Evolutionary conservation across 2,888 invertebrate genomes (phyloP).

Genomic region (Smittia sp.): DNA sequence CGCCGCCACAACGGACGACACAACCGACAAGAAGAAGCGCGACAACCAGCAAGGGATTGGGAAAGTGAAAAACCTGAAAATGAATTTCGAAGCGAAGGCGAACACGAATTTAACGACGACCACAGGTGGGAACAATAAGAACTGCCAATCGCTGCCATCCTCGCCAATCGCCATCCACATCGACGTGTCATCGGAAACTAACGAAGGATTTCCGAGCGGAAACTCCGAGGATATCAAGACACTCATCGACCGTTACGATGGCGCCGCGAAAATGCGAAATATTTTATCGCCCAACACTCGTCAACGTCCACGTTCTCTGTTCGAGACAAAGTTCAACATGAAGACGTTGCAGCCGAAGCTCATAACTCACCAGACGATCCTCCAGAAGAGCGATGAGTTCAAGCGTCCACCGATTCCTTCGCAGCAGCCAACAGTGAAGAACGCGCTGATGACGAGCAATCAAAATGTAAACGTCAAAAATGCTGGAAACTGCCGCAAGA

Average conservation of each 20-base stretch:
- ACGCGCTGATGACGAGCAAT: constrained; percentile 45
- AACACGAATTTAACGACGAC: constrained; percentile 45
- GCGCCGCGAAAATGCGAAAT: constrained; percentile 45
- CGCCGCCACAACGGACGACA: not conserved
- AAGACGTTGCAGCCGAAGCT: constrained; percentile 46
- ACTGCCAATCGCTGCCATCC: constrained; percentile 59
- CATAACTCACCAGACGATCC: constrained; percentile 42
- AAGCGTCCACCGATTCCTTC: constrained; percentile 54
- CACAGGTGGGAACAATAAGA: constrained; percentile 48
- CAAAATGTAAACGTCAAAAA: constrained; percentile 42
- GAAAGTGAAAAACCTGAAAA: constrained; percentile 80
- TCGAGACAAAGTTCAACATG: constrained; percentile 44
- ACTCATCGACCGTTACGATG: constrained; percentile 72
- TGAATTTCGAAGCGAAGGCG: constrained; percentile 80
- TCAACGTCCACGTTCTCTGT: constrained; percentile 28
- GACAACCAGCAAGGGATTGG: constrained; percentile 52
- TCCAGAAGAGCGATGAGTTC: constrained; percentile 44
- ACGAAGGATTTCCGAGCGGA: constrained; percentile 19
- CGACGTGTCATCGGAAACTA: constrained; percentile 49
- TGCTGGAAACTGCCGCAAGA: constrained; percentile 54
- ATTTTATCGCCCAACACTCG: constrained; percentile 24
- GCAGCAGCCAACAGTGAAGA: constrained; percentile 46
- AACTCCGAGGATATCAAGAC: constrained; percentile 54
- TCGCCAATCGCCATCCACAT: constrained; percentile 64
- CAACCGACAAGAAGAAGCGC: not conserved